Evolutionary conservation across 1,140 invertebrate species (phyloP).

Genomic region (Drosophila virilis): DNA sequence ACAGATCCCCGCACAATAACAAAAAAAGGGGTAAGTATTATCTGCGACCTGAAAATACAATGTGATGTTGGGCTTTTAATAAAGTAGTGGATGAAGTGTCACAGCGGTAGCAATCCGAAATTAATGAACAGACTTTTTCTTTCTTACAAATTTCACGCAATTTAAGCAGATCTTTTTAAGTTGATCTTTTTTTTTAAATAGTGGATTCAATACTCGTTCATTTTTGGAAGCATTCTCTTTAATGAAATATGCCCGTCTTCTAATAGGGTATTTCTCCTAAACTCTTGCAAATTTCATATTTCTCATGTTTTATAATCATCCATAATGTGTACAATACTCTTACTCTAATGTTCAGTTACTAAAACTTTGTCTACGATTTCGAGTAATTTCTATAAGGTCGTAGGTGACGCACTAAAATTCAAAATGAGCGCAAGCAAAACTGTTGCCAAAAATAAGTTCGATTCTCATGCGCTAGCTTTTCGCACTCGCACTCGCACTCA

Average conservation of each 20-base stretch:
- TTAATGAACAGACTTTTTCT: neutral
- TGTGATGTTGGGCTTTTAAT: neutral
- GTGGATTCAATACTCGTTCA: too few relatives aligned
- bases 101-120: neutral
- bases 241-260: too few relatives aligned
- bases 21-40: conserved; percentile 36
- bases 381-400: neutral
- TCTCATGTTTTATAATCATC: too few relatives aligned
- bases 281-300: too few relatives aligned
- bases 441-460: conserved; percentile 2
- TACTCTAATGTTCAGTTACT: neutral
- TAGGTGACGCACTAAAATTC: neutral
- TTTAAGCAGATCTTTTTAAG: too few relatives aligned
- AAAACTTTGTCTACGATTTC: neutral
- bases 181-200: neutral
- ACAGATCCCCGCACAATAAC: conserved; percentile 13
- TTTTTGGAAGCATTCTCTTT: too few relatives aligned
- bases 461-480: neutral
- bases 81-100: neutral
- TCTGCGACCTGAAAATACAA: conserved; percentile 3
- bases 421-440: neutral
- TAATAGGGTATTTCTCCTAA: too few relatives aligned
- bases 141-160: neutral
- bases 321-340: neutral
- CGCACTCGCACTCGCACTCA: neutral